Percentiles rank a stretch among this genome's conserved stretches.
These are phyloP conservation scores for Formicarius rufipectus DNA, from an alignment of 2,113 vertebrate genomes.

Conservation along the genomic window DNA sequence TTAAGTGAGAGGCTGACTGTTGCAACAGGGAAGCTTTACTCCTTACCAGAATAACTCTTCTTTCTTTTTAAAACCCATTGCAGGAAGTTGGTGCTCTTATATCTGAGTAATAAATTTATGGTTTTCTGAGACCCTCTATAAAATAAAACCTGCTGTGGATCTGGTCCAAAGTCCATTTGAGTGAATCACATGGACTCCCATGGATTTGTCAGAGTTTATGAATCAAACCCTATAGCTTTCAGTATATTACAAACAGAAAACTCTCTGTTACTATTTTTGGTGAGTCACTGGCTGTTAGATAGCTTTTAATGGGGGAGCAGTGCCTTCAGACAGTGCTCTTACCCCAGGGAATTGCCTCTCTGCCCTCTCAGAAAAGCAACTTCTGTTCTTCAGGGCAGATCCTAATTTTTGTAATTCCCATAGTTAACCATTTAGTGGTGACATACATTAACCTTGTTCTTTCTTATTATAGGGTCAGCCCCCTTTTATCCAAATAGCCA, in stretches of 20 bases:
- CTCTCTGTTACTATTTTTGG: background rate
- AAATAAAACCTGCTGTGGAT: constrained; percentile 10
- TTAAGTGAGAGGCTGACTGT: background rate
- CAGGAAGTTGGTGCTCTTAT: constrained; percentile 10
- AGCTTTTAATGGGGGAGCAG: background rate
- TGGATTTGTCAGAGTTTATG: constrained; percentile 4
- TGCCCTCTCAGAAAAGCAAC: background rate
- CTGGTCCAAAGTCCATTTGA: background rate
- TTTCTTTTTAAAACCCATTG: background rate
- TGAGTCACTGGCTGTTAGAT: background rate
- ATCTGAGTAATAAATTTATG: background rate
- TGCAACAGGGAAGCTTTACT: background rate
- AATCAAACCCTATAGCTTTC: constrained; percentile 4
- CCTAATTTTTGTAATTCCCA: background rate
- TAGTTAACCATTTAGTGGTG: background rate
- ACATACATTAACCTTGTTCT: background rate
- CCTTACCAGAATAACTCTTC: background rate
- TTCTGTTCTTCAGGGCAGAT: background rate
- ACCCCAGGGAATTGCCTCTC: background rate
- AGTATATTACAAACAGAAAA: background rate
- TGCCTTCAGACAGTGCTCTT: background rate
- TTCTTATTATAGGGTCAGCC: background rate
- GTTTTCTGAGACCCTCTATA: constrained; percentile 19
- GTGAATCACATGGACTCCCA: background rate
- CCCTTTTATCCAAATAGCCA: background rate